Percentiles rank a stretch among this genome's conserved stretches.
phyloP scores from a whole-genome alignment of 2,797 vertebrate species.

The Malacoraja senta region DNA sequence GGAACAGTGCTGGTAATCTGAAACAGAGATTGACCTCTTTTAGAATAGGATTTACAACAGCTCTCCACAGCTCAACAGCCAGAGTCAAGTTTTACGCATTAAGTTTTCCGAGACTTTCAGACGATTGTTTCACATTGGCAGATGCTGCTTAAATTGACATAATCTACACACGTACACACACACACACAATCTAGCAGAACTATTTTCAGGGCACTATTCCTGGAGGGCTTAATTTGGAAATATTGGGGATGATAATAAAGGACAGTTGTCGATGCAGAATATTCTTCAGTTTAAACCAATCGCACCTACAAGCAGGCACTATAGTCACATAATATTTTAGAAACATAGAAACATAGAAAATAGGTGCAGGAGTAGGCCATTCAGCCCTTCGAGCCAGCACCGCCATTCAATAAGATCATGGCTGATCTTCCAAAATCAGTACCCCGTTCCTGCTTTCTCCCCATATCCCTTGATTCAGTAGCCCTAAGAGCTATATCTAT shows the following conservation, averaged over 20 bases:
- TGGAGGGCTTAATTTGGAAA: background rate
- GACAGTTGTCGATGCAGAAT: background rate
- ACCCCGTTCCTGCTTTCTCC: no score
- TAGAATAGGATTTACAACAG: constrained; percentile 8
- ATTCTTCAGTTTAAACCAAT: background rate
- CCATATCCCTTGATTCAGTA: no score
- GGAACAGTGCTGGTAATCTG: background rate
- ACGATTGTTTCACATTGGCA: background rate
- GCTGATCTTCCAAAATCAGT: no score
- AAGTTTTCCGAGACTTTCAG: background rate
- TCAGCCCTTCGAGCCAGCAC: no score
- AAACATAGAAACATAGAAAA: no score
- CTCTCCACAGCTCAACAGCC: background rate
- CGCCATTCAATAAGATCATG: no score
- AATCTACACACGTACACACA: no score
- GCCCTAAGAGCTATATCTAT: no score
- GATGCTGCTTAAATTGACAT: background rate
- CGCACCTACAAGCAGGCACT: background rate
- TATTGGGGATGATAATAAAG: background rate
- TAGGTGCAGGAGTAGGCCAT: no score
- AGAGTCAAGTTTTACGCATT: background rate
- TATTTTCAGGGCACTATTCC: background rate
- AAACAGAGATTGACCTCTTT: background rate
- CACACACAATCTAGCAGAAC: no score
- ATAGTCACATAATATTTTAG: background rate